Conservation (phyloP, 1,140 invertebrate species). For the Drusus annulatus region DNA sequence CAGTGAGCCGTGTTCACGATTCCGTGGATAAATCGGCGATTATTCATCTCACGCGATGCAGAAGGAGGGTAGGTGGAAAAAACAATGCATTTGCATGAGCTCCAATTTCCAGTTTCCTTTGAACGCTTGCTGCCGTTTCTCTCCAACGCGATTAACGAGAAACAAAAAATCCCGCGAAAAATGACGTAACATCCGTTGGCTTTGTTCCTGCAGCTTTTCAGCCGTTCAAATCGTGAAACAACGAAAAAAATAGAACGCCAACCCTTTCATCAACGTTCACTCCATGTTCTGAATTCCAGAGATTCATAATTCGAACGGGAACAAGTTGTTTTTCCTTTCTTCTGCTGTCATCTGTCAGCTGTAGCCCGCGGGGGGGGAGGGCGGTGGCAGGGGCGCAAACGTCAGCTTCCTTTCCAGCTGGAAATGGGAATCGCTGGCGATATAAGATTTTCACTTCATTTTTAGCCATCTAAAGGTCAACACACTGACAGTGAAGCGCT, state of each 20-base stretch:
- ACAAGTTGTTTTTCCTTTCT: slow-evolving; percentile 57
- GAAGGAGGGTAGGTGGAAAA: too few relatives aligned
- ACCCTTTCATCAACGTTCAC: slow-evolving; percentile 39
- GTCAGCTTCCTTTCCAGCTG: too few relatives aligned
- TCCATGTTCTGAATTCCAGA: slow-evolving; percentile 27
- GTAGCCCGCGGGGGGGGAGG: not conserved
- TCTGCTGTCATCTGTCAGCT: slow-evolving; percentile 55
- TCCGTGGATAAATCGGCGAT: too few relatives aligned
- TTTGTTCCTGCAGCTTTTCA: not conserved
- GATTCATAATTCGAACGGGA: slow-evolving; percentile 53
- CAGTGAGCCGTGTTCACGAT: too few relatives aligned
- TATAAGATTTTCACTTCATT: too few relatives aligned
- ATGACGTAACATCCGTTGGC: slow-evolving; percentile 1
- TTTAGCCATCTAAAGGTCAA: too few relatives aligned
- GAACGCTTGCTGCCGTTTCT: not conserved
- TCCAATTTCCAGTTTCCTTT: slow-evolving; percentile 6
- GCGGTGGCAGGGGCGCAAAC: not conserved
- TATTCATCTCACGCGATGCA: too few relatives aligned
- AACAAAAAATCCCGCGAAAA: slow-evolving; percentile 1
- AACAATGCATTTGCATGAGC: not conserved
- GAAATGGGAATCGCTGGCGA: too few relatives aligned
- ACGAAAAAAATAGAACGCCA: slow-evolving; percentile 47
- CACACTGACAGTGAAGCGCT: too few relatives aligned
- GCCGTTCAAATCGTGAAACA: not conserved
- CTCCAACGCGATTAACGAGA: not conserved